Base-by-base conservation (phyloP, 2,888 invertebrate species). In the Metellina segmentata region DNA sequence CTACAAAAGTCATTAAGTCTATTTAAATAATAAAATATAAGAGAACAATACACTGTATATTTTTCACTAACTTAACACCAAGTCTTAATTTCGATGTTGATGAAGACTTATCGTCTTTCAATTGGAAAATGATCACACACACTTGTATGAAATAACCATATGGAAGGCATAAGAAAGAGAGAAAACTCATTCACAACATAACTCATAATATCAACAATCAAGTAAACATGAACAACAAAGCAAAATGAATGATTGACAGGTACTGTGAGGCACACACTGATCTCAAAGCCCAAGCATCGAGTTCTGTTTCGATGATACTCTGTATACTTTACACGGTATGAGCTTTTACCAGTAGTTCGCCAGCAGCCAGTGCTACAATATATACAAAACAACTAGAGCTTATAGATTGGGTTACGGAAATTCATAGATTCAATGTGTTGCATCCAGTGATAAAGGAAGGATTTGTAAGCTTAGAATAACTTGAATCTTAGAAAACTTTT, bases 371-470 rank as follows among this genome's bases (percentile, higher is more conserved):
- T 53, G 7, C 90, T 90, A 90, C 85, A 74, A 49, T 90, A 90
- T 90, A 16, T 90, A 90, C 89, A 89, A 77, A 89, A 82, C n/a
- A 82, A 52, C 89, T 89, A 89, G 11, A 16, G 11, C 16, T 61
- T 34, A n/a, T 52, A 83, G 77, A 20, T 83, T 78, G 75, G 77
- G 82, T 69, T 75, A 52, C 34, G 34, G 85, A 85, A 19, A 85
- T 82, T 82, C 19, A 51, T 72, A 70, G 49, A 48, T 13, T 11
- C 11, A 53, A 70, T 72, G 19, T 51, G 49, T 52, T 82, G 85
- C 75, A 85, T 85, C 61, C 11, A 78, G 6, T n/a, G 49, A 1
- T 2, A 2, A 34, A 34, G 34, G 61, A 61, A 61, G 13, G 61
- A 61, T 11, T n/a, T n/a, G 6, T 11, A 61, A 61, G 4, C 61